Base-by-base conservation (phyloP, 1,140 invertebrate genomes). In the Leptinotarsa lineolata region DNA sequence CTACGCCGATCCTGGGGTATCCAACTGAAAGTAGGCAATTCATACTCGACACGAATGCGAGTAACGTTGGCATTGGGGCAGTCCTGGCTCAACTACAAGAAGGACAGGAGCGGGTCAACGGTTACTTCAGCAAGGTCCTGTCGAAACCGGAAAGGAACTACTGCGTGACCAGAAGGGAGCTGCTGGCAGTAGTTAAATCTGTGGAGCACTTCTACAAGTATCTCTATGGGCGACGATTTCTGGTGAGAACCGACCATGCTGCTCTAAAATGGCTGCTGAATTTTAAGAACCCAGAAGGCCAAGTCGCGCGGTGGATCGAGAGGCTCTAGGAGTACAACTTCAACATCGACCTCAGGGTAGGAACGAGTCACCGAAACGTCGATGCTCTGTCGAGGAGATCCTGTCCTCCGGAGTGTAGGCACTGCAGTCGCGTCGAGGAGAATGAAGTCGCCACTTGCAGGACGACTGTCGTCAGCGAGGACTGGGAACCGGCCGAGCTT, bases 81-180 rank as follows among this genome's bases (percentile, higher is more conserved):
- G 72, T 81, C 3, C 58, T 81, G 8, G 79, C 74, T 2, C 79
- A 82, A 48, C 21, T 75, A 13, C 77, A 75, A 44, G 72, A 78
- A 68, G 73, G 74, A 1, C 61, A 70, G 60, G 75, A 81, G 58
- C 58, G 61, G 68, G 72, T 77, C 22, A 70, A 78, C 18, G 77
- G 4, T 63, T 89, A n/a, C 72, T 83, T 30, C 64, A 79, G 73
- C 73, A 81, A 39, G 80, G 81, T 75, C 71, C 46, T 66, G 58
- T 77, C 3, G 85, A 86, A 78, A 84, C 85, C 11, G 80, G 78
- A 81, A 69, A 75, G 72, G 67, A 80, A 76, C 58, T 81, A 80
- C 59, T 80, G 73, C 59, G 76, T 79, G 11, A 80, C 78, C 1
- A 59, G 72, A 68, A 69, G 68, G 45, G 78, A 80, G 70, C 72